A percentile compares a stretch with the other conserved stretches of the same genome.
phyloP scores from a whole-genome alignment of 2,888 invertebrate genomes.

The Drosophila anceps region DNA sequence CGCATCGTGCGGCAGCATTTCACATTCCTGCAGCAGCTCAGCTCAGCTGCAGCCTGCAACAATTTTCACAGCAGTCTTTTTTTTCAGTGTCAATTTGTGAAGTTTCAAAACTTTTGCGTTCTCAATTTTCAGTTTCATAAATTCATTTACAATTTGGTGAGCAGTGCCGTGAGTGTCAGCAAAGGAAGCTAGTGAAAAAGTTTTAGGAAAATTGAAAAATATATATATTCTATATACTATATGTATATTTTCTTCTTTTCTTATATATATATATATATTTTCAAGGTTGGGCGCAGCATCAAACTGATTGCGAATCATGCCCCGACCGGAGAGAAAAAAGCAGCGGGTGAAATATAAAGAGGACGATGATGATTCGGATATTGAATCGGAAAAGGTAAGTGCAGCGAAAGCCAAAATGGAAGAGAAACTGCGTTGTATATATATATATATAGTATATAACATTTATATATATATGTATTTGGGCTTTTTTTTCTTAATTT shows the following conservation, averaged over 20 bases:
- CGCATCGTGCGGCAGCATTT: background rate
- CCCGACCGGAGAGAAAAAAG: constrained; percentile 18
- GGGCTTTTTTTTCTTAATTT: background rate
- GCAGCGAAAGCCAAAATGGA: background rate
- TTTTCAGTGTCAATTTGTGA: background rate
- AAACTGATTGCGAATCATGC: constrained; percentile 20
- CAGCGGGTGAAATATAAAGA: background rate
- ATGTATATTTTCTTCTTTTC: background rate
- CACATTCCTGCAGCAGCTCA: background rate
- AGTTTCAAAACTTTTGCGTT: background rate
- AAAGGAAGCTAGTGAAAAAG: constrained; percentile 1
- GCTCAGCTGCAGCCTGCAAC: constrained; percentile 6
- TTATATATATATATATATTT: background rate
- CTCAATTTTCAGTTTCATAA: background rate
- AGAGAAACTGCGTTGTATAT: background rate
- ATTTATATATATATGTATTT: background rate
- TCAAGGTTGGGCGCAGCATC: background rate
- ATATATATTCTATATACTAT: background rate
- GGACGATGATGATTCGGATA: constrained; percentile 25
- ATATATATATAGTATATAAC: background rate
- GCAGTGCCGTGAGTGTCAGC: background rate
- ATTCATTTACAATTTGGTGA: background rate
- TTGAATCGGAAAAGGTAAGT: constrained; percentile 21
- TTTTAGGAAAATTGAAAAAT: background rate
- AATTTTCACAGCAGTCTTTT: constrained; percentile 1